A percentile compares a stretch with the other conserved stretches of the same genome.
These are phyloP conservation scores for Dufourea novaeangliae DNA, from an alignment of 1,140 invertebrate genomes.

Conservation along the genomic window DNA sequence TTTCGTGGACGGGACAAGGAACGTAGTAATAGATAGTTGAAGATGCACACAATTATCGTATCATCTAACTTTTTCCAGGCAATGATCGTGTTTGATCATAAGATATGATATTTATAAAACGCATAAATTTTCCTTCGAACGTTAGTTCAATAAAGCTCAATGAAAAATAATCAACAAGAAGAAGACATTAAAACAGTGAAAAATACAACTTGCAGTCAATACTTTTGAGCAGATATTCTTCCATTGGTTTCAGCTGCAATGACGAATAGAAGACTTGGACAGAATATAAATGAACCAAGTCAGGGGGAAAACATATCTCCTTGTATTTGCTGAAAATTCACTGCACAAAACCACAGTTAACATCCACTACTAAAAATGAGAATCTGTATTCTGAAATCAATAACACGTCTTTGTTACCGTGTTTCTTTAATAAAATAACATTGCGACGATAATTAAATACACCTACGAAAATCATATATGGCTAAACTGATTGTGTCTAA, in stretches of 20 bases:
- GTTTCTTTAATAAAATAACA: slow-evolving; percentile 55
- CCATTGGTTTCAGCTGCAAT: slow-evolving; percentile 49
- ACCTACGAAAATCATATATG: slow-evolving; percentile 38
- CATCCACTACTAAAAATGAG: slow-evolving; percentile 58
- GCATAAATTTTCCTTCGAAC: slow-evolving; percentile 55
- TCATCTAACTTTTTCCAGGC: slow-evolving; percentile 44
- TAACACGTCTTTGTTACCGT: slow-evolving; percentile 56
- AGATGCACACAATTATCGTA: slow-evolving; percentile 41
- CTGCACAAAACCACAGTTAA: slow-evolving; percentile 48
- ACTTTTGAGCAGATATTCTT: slow-evolving; percentile 60
- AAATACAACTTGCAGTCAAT: slow-evolving; percentile 52
- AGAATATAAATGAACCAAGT: slow-evolving; percentile 40
- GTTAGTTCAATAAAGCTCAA: slow-evolving; percentile 57
- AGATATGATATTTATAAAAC: slow-evolving; percentile 58
- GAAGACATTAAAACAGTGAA: slow-evolving; percentile 63
- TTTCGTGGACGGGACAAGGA: slow-evolving; percentile 53
- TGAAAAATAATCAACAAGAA: slow-evolving; percentile 64
- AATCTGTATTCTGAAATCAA: slow-evolving; percentile 59
- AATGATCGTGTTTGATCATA: slow-evolving; percentile 57
- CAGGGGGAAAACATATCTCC: slow-evolving; percentile 15
- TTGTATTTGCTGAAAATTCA: slow-evolving; percentile 43
- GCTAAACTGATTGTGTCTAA: slow-evolving; percentile 52
- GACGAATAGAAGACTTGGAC: slow-evolving; percentile 59
- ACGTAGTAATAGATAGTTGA: slow-evolving; percentile 43
- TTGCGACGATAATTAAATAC: slow-evolving; percentile 34